Conservation (phyloP, 1,140 invertebrate species). For the Cataglyphis hispanica region DNA sequence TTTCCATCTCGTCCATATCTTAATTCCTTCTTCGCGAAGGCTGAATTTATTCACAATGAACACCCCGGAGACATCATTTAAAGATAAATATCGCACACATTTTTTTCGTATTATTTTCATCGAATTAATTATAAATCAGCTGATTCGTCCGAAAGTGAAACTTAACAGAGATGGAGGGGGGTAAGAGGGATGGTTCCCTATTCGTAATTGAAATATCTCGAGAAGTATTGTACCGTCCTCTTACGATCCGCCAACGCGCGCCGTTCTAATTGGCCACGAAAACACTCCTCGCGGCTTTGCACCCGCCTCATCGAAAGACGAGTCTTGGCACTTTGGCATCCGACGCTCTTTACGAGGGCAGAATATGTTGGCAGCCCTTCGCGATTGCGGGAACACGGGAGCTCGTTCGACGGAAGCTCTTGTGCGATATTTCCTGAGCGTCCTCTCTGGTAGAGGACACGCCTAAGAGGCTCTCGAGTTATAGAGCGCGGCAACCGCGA, state of each 20-base stretch:
- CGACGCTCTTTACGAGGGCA: constrained; percentile 9
- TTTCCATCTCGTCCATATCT: background rate
- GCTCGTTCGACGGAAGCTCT: constrained; percentile 33
- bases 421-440: constrained; percentile 5
- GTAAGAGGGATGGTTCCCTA: background rate
- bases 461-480: background rate
- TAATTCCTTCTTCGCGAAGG: background rate
- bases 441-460: background rate
- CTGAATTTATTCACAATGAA: constrained; percentile 6
- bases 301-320: constrained; percentile 26
- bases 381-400: constrained; percentile 35
- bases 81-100: background rate
- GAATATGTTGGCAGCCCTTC: constrained; percentile 39
- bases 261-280: constrained; percentile 42
- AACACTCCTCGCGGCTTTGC: constrained; percentile 34
- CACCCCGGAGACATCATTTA: background rate
- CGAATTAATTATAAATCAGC: background rate
- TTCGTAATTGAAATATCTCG: background rate
- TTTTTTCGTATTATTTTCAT: background rate
- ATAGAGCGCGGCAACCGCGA: background rate
- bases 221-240: background rate
- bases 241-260: constrained; percentile 23
- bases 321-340: constrained; percentile 25
- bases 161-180: background rate
- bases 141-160: background rate